Evolutionary conservation across 2,888 invertebrate species (phyloP).

Genomic region (Plagiodera versicolora): DNA sequence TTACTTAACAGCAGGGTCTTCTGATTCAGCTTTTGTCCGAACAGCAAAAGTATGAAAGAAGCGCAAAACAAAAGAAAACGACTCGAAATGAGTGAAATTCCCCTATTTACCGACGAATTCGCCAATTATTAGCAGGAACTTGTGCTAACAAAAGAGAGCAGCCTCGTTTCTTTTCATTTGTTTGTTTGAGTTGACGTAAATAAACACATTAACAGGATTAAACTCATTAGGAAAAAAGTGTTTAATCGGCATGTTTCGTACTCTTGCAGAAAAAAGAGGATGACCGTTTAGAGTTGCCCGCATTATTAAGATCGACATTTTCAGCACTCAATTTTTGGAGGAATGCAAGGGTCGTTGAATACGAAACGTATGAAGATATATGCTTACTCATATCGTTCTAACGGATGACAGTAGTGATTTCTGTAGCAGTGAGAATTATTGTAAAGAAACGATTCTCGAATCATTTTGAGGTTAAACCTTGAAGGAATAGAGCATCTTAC

Average conservation of each 20-base stretch:
- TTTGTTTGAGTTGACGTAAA: constrained; percentile 27
- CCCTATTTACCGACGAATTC: constrained; percentile 10
- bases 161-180: constrained; percentile 14
- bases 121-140: constrained; percentile 18
- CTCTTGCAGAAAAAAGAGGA: constrained; percentile 21
- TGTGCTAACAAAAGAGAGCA: constrained; percentile 16
- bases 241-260: constrained; percentile 32
- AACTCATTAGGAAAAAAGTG: constrained; percentile 31
- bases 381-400: constrained; percentile 13
- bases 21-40: neutral
- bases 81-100: neutral
- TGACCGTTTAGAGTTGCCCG: constrained; percentile 20
- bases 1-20: neutral
- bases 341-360: constrained; percentile 25
- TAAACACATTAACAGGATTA: constrained; percentile 34
- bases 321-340: constrained; percentile 18
- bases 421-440: neutral
- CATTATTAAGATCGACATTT: constrained; percentile 28
- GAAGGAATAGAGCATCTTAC: no score
- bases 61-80: neutral
- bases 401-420: neutral
- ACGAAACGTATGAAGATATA: constrained; percentile 11
- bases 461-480: no score
- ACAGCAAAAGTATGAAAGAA: neutral
- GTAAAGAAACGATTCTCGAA: no score